Conservation (phyloP, 1,140 invertebrate genomes). For the Ruditapes philippinarum region DNA sequence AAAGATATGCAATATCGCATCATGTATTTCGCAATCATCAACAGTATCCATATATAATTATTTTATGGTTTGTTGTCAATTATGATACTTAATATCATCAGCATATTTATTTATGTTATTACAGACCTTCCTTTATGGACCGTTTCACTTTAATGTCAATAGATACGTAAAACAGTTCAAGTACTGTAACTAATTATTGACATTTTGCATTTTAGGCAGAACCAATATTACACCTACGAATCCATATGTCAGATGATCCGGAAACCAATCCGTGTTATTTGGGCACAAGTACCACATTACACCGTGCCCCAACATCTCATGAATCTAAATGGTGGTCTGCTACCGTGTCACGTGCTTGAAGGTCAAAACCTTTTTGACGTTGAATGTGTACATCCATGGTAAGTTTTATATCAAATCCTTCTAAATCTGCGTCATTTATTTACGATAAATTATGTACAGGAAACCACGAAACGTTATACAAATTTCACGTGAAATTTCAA, state of each 20-base stretch:
- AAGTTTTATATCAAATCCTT: slow-evolving; percentile 6
- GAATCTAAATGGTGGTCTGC: not conserved
- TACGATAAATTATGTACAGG: too few species aligned
- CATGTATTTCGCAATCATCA: too few species aligned
- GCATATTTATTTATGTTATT: too few species aligned
- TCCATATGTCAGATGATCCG: slow-evolving; percentile 35
- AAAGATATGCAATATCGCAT: too few species aligned
- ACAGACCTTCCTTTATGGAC: not conserved
- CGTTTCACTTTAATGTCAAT: not conserved
- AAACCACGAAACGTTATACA: too few species aligned
- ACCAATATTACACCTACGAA: slow-evolving; percentile 25
- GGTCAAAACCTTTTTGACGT: slow-evolving; percentile 42
- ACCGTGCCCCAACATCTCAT: not conserved
- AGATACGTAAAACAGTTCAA: not conserved
- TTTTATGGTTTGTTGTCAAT: too few species aligned
- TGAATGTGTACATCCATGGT: slow-evolving; percentile 52
- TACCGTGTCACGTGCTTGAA: slow-evolving; percentile 32
- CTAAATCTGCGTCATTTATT: too few species aligned
- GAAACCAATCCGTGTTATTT: slow-evolving; percentile 24
- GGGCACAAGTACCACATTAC: not conserved
- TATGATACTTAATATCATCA: too few species aligned
- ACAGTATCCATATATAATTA: too few species aligned
- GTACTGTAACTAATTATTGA: not conserved
- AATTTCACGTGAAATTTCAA: too few species aligned
- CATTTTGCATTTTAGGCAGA: not conserved